Percentiles rank a stretch among this genome's conserved stretches.
phyloP scores from a whole-genome alignment of 2,888 invertebrate genomes.

The Lithophane ornitopus region DNA sequence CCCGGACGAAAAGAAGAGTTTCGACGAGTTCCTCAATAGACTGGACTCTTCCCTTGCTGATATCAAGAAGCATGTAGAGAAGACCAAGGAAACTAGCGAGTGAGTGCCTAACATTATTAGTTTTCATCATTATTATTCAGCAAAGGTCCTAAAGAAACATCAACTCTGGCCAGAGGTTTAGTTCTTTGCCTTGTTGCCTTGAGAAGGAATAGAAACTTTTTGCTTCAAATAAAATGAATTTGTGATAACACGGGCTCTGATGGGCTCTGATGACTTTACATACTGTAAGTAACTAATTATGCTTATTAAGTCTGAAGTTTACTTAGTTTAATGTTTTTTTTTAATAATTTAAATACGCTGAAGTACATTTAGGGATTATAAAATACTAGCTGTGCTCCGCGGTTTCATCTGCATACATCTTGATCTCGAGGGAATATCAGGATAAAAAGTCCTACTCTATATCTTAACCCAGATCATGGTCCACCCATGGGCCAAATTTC shows the following conservation, averaged over 20 bases:
- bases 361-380: background rate
- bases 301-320: background rate
- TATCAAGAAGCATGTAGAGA: constrained; percentile 95
- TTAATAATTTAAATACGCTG: background rate
- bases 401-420: no score
- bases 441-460: no score
- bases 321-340: background rate
- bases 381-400: background rate
- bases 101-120: constrained; percentile 89
- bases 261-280: background rate
- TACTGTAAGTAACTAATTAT: background rate
- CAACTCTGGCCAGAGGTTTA: background rate
- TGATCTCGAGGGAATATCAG: no score
- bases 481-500: no score
- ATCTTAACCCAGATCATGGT: no score
- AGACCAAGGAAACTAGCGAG: constrained; percentile 95
- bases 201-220: background rate
- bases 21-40: constrained; percentile 95
- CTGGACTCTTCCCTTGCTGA: constrained; percentile 96
- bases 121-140: constrained; percentile 1
- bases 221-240: background rate
- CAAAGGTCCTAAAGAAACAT: background rate
- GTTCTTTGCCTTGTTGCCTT: background rate
- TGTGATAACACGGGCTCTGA: background rate
- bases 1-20: constrained; percentile 93